Conservation (phyloP, 2,888 invertebrate species). For the Operophtera brumata region DNA sequence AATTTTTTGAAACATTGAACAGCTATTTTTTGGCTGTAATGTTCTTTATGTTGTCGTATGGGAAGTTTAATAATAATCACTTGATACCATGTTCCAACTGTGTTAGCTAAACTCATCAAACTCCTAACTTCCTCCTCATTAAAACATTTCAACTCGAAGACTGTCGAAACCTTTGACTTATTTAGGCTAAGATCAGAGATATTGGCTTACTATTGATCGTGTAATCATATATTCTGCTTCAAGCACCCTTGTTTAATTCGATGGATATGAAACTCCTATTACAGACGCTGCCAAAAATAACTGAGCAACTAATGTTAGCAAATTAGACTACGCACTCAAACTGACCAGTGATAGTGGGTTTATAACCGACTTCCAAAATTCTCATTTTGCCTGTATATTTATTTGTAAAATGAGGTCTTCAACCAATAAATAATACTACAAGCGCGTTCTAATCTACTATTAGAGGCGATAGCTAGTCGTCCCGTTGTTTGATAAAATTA, state of each 20-base stretch:
- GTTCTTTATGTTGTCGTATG: no score
- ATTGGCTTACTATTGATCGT: slow-evolving; percentile 58
- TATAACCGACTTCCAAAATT: no score
- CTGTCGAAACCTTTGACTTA: slow-evolving; percentile 39
- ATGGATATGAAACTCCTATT: slow-evolving; percentile 43
- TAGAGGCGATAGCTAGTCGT: no score
- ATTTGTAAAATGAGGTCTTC: no score
- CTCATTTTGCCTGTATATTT: no score
- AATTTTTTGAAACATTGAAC: no score
- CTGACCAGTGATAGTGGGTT: neutral
- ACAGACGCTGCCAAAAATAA: neutral
- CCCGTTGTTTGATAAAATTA: no score
- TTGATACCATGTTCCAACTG: neutral
- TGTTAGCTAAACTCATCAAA: neutral
- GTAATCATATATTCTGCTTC: slow-evolving; percentile 69
- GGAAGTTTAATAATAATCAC: neutral
- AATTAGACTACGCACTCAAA: neutral
- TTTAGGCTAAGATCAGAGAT: slow-evolving; percentile 42
- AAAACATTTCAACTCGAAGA: slow-evolving; percentile 26
- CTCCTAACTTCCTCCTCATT: slow-evolving; percentile 21
- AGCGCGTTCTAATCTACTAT: no score
- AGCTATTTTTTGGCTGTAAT: no score
- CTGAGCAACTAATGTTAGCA: neutral
- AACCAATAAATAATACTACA: no score
- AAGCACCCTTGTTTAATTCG: slow-evolving; percentile 72